Percentiles rank a stretch among this genome's conserved stretches.
phyloP scores from a whole-genome alignment of 2,888 invertebrate species.

The Pseudococcus longispinus region DNA sequence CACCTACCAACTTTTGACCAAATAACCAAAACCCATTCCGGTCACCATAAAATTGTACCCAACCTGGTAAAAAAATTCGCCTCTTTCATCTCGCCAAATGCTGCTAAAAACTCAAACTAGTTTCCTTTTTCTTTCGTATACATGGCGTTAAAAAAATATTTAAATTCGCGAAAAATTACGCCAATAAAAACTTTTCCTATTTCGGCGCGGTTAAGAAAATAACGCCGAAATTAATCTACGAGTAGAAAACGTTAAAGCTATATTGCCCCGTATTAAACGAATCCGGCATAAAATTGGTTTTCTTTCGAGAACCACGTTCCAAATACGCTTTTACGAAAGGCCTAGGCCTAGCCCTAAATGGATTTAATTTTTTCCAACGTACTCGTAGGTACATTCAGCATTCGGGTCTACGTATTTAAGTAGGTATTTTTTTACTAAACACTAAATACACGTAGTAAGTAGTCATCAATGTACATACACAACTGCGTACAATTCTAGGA shows the following conservation, averaged over 20 bases:
- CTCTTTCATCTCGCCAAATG: not conserved
- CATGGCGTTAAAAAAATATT: not conserved
- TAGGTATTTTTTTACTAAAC: not conserved
- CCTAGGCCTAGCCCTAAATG: not conserved
- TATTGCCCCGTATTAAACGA: constrained; percentile 1
- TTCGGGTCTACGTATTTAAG: not conserved
- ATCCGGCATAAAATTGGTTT: constrained; percentile 11
- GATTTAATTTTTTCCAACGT: not conserved
- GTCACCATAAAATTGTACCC: too few relatives aligned
- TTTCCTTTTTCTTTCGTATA: not conserved
- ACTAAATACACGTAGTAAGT: not conserved
- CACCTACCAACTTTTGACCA: too few relatives aligned
- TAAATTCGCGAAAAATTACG: not conserved
- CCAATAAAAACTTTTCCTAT: constrained; percentile 16
- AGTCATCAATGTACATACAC: not conserved
- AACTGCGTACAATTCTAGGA: not conserved
- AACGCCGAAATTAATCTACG: constrained; percentile 1
- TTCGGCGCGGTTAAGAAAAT: not conserved
- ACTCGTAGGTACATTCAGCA: not conserved
- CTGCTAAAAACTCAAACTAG: not conserved
- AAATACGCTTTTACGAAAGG: not conserved
- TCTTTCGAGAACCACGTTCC: not conserved
- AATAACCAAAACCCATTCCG: too few relatives aligned
- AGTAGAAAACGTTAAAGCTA: not conserved
- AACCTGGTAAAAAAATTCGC: not conserved